phyloP scores from a whole-genome alignment of 2,888 invertebrate genomes.

The Germaria angustata region DNA sequence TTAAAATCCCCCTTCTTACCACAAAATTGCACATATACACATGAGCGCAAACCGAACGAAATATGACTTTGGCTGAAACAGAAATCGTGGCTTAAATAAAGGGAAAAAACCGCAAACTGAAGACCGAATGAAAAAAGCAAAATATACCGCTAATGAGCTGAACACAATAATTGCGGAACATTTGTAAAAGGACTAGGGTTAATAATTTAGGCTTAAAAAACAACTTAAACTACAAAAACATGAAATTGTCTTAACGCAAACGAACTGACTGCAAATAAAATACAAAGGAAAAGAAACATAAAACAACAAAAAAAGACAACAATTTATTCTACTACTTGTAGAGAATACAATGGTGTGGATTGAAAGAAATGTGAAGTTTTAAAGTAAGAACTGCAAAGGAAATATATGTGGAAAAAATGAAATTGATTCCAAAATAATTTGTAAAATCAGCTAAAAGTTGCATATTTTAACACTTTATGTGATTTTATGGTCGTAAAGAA shows the following conservation, averaged over 20 bases:
- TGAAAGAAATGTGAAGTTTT: not conserved
- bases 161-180: conserved; percentile 68
- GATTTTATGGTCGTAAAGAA: too few species aligned
- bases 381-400: not conserved
- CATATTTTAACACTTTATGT: too few species aligned
- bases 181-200: conserved; percentile 67
- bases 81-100: conserved; percentile 57
- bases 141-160: conserved; percentile 70
- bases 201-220: conserved; percentile 67
- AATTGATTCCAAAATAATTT: not conserved
- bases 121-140: conserved; percentile 23
- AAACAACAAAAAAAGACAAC: conserved; percentile 41
- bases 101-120: conserved; percentile 34
- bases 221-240: conserved; percentile 59
- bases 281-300: conserved; percentile 13
- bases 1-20: conserved; percentile 53
- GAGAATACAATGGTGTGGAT: conserved; percentile 13
- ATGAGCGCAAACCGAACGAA: not conserved
- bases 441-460: too few species aligned
- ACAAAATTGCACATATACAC: not conserved
- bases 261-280: conserved; percentile 53
- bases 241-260: conserved; percentile 62
- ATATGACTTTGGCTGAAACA: conserved; percentile 43
- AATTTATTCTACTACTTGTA: conserved; percentile 58
- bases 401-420: not conserved